phyloP scores from a whole-genome alignment of 2,113 vertebrate genomes.

The Erpornis zantholeuca region DNA sequence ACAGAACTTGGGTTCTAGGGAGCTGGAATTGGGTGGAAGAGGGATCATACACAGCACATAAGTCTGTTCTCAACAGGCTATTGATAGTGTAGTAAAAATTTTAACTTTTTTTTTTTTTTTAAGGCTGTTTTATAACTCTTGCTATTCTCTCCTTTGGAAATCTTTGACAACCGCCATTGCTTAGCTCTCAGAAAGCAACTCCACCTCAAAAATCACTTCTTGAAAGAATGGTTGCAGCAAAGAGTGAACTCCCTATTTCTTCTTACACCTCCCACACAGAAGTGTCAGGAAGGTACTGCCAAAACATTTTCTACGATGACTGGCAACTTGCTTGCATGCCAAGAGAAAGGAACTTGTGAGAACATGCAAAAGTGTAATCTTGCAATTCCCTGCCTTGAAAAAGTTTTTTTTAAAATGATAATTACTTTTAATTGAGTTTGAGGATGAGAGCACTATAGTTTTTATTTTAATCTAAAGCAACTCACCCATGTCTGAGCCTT shows the following conservation, averaged over 20 bases:
- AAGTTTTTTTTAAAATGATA: background rate
- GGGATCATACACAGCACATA: background rate
- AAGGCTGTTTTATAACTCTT: background rate
- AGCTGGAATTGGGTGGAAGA: background rate
- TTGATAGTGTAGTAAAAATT: background rate
- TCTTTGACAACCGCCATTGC: background rate
- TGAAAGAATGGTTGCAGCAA: background rate
- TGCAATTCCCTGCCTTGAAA: background rate
- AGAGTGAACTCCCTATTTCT: background rate
- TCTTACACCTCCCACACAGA: conserved; percentile 52
- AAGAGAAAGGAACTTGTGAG: conserved; percentile 28
- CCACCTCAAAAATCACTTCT: background rate
- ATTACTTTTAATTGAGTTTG: background rate
- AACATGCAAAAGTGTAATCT: conserved; percentile 35
- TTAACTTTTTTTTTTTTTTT: background rate
- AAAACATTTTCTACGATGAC: conserved; percentile 21
- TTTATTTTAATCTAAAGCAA: background rate
- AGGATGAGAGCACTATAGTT: background rate
- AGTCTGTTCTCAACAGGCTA: background rate
- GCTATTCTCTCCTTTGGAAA: background rate
- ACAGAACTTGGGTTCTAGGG: background rate
- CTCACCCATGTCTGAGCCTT: background rate
- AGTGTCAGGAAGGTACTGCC: conserved; percentile 43
- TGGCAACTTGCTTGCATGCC: conserved; percentile 37
- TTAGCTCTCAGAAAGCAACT: background rate